A percentile compares a stretch with the other conserved stretches of the same genome.
These are phyloP conservation scores for Nymphalis c-album DNA, from an alignment of 2,888 invertebrate species.

Conservation along the genomic window DNA sequence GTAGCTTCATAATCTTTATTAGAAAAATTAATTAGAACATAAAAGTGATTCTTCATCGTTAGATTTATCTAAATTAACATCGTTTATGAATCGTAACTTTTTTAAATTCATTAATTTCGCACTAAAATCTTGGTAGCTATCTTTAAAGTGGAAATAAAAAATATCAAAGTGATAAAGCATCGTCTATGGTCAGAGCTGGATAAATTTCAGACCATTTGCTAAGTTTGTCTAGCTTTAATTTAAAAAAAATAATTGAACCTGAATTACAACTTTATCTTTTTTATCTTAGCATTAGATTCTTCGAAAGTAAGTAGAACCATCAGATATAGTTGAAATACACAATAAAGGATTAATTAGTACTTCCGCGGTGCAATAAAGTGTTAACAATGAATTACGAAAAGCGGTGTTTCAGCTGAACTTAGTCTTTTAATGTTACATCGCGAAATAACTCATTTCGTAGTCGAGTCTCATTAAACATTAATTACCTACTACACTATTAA, in stretches of 20 bases:
- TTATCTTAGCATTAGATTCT: not conserved
- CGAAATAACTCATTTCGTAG: slow-evolving; percentile 10
- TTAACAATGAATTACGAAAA: slow-evolving; percentile 18
- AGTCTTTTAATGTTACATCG: slow-evolving; percentile 10
- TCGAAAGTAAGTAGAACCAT: not conserved
- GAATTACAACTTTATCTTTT: not conserved
- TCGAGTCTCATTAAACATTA: slow-evolving; percentile 28
- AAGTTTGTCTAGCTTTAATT: not conserved
- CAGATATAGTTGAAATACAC: slow-evolving; percentile 1
- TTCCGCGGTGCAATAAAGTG: slow-evolving; percentile 27
- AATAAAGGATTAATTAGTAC: slow-evolving; percentile 4
- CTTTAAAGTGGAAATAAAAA: not conserved
- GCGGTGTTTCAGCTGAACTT: slow-evolving; percentile 16
- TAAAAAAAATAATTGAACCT: not conserved
- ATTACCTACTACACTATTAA: slow-evolving; percentile 29
- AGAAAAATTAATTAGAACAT: slow-evolving; percentile 1
- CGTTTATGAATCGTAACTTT: slow-evolving; percentile 5
- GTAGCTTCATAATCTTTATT: not conserved
- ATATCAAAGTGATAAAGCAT: not conserved
- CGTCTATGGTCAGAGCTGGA: not conserved
- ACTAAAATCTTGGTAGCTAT: not conserved
- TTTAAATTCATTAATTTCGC: not conserved
- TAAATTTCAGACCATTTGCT: not conserved
- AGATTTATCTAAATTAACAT: not conserved
- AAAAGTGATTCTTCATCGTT: not conserved